These are phyloP conservation scores for Benthosema pterotum DNA, from an alignment of 2,797 vertebrate genomes.

Conservation along the genomic window DNA sequence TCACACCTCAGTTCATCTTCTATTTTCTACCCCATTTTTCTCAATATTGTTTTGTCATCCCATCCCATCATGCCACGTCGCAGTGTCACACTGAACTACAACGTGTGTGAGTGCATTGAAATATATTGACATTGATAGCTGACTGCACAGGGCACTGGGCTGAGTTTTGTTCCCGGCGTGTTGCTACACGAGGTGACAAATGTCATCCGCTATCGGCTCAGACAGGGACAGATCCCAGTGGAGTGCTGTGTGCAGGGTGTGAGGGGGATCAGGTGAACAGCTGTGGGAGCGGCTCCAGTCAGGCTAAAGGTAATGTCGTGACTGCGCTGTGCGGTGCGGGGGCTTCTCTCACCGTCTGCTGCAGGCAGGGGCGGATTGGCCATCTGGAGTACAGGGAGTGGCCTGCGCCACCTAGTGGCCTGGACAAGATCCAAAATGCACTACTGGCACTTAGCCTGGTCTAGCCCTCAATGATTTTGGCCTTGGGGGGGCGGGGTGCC, in stretches of 20 bases:
- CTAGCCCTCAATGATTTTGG: too few relatives aligned
- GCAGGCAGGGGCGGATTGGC: too few relatives aligned
- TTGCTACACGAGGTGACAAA: slow-evolving; percentile 76
- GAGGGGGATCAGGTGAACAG: slow-evolving; percentile 52
- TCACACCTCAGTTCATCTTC: too few relatives aligned
- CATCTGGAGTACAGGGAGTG: too few relatives aligned
- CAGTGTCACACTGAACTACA: slow-evolving; percentile 15
- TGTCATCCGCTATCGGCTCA: slow-evolving; percentile 68
- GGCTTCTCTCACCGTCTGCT: slow-evolving; percentile 42
- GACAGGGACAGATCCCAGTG: slow-evolving; percentile 61
- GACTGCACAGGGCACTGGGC: slow-evolving; percentile 53
- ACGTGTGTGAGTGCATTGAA: slow-evolving; percentile 44
- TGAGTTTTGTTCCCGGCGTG: slow-evolving; percentile 65
- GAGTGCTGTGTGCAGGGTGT: slow-evolving; percentile 61
- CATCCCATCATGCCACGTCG: slow-evolving; percentile 1
- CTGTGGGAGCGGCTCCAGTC: slow-evolving; percentile 61
- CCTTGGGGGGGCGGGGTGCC: too few relatives aligned
- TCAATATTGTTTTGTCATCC: neutral
- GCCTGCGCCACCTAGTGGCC: too few relatives aligned
- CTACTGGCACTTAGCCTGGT: too few relatives aligned
- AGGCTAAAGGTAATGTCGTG: slow-evolving; percentile 58
- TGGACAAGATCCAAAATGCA: too few relatives aligned
- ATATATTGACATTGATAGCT: slow-evolving; percentile 62
- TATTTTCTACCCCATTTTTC: too few relatives aligned
- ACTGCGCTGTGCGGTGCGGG: too few relatives aligned